These are phyloP conservation scores for Bubo scandiacus DNA, from an alignment of 2,113 vertebrate species.

Conservation along the genomic window DNA sequence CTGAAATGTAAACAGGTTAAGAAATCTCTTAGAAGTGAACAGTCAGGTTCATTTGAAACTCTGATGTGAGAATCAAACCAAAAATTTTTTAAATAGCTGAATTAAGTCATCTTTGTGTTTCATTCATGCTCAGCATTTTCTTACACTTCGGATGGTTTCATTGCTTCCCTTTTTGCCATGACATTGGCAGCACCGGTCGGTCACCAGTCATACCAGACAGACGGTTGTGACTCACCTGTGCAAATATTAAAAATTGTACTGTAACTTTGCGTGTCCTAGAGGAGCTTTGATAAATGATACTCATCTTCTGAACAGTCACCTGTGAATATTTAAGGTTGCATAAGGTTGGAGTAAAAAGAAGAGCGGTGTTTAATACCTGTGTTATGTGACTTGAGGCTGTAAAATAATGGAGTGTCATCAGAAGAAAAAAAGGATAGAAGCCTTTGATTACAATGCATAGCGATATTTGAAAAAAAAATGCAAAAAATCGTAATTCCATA, in stretches of 20 bases:
- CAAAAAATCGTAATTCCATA: background rate
- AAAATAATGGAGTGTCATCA: background rate
- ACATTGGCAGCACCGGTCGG: background rate
- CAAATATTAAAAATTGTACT: background rate
- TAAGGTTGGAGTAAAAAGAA: background rate
- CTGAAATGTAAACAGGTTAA: background rate
- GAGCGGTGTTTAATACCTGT: background rate
- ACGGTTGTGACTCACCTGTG: background rate
- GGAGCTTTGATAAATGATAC: background rate
- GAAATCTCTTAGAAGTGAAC: background rate
- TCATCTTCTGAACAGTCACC: background rate
- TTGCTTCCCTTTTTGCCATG: background rate
- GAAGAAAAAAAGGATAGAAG: background rate
- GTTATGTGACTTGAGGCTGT: background rate
- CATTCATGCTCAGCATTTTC: background rate
- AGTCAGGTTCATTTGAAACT: background rate
- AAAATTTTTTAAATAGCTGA: background rate
- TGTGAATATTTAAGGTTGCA: background rate
- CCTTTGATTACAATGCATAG: background rate
- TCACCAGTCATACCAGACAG: background rate
- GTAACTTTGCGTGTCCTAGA: background rate
- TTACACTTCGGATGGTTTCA: background rate
- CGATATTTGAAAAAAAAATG: background rate
- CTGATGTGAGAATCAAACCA: background rate
- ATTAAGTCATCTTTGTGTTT: background rate